Evolutionary conservation across 2,797 vertebrate genomes (phyloP), one percentile per base, ranked within the genome.

Genomic region (Sebastes wilsoni): DNA sequence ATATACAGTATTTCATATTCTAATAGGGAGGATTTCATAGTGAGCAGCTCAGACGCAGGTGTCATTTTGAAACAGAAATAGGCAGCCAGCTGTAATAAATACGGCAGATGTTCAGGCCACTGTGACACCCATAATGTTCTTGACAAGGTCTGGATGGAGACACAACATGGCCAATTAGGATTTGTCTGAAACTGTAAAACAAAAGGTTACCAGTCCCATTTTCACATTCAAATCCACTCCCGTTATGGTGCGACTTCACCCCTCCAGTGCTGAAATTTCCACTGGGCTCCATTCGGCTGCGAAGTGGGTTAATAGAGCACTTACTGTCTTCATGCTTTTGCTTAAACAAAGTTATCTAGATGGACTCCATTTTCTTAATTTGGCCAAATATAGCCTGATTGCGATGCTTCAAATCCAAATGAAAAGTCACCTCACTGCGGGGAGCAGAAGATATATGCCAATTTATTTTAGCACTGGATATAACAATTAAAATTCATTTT

Each of bases 401-500:
- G 73, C 22, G 12, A 73, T 28, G 60, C 81, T 80, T 89, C 56
- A 14, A 75, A 70, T 78, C 72, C 27, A 80, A 86, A 81, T 81
- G 60, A 87, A 88, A 89, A 79, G 82, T 66, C 73, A 80, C 72
- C 86, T 89, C 80, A 52, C 82, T 55, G 83, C 13, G 2, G 81
- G 70, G 67, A 73, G 77, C 61, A 25, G 25, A 55, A 81, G 82
- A 90, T 85, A 82, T 78, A 69, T 80, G 71, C 34, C 76, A 83
- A 79, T 92, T 91, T 83, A 87, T 95, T 66, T 93, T 85, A 72
- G 82, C 77, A 74, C 42, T 28, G 86, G 87, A 83, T 87, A 81
- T 88, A 82, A 94, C 91, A 93, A 95, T 93, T 93, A 88, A 89
- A 92, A 92, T 92, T 92, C 20, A 90, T 94, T 95, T 93, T 90